These are phyloP conservation scores for Iguana delicatissima DNA, from an alignment of 2,797 vertebrate species.

Conservation along the genomic window DNA sequence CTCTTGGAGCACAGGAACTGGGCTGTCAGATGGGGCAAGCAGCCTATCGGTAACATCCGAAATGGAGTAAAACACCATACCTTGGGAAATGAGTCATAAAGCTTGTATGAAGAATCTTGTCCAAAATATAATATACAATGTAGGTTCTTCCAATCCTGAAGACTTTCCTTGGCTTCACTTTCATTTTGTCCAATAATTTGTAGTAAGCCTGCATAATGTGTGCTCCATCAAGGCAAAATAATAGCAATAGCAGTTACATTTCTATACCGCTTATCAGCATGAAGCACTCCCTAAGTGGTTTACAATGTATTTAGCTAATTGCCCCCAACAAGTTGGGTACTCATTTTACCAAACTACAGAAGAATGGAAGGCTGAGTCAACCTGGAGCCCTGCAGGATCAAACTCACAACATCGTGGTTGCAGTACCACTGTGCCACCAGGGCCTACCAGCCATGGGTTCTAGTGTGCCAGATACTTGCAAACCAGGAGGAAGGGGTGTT, in stretches of 20 bases:
- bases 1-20: constrained; percentile 88
- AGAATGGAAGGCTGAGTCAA: too few relatives aligned
- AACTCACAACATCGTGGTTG: too few relatives aligned
- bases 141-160: not conserved
- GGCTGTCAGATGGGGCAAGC: constrained; percentile 85
- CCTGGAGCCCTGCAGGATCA: too few relatives aligned
- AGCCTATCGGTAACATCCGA: constrained; percentile 95
- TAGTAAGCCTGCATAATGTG: not conserved
- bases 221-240: not conserved
- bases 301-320: too few relatives aligned
- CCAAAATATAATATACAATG: not conserved
- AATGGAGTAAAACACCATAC: constrained; percentile 97
- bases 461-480: not conserved
- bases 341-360: too few relatives aligned
- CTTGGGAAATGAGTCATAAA: constrained; percentile 71
- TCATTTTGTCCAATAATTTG: not conserved
- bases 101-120: not conserved
- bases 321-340: too few relatives aligned
- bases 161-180: not conserved
- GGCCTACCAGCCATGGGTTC: not conserved
- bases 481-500: too few relatives aligned
- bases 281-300: too few relatives aligned
- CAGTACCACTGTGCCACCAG: too few relatives aligned
- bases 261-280: too few relatives aligned
- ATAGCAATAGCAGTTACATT: too few relatives aligned